Evolutionary conservation across 2,113 vertebrate species (phyloP), one percentile per base, ranked within the genome.

Genomic region (Chaetura pelagica): DNA sequence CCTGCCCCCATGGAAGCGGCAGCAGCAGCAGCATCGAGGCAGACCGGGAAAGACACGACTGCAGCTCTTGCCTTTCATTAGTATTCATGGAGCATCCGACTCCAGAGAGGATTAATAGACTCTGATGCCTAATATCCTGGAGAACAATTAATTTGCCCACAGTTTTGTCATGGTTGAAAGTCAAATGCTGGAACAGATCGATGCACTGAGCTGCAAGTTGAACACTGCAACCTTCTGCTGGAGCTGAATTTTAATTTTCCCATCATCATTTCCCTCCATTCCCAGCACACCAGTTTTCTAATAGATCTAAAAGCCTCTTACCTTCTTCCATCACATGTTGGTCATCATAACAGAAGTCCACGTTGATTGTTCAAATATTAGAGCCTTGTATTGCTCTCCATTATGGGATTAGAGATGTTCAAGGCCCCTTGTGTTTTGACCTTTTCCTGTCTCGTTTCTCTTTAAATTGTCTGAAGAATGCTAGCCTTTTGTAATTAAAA

Each of bases 141-240:
- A 99, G 99, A 99, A 99, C 99, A 99, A 99, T 99, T 99, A 99
- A 99, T 99, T 99, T 99, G 99, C 99, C 99, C 99, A 99, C 99
- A 99, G 99, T 99, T 99, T 99, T 99, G 99, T 99, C 99, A 99
- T 99, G 99, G 99, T 99, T 99, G 99, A 99, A 99, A 99, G 99
- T 99, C 99, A 99, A 99, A 99, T 99, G 99, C 99, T 99, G 99
- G 99, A 99, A 99, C 99, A 99, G 99, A 99, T 99, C 99, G 99
- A 99, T 99, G 99, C 98, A 97, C 98, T 97, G 98, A 98, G 97
- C 98, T 97, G 98, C 98, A 98, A 98, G 98, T 98, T 98, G 97
- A 98, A 98, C 98, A 98, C 98, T 97, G 98, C 98, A 98, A 98
- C 98, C 99, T 98, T 99, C 98, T 98, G 99, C 99, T 97, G 97